Evolutionary conservation across 2,113 vertebrate species (phyloP).

Genomic region (Eptesicus fuscus): DNA sequence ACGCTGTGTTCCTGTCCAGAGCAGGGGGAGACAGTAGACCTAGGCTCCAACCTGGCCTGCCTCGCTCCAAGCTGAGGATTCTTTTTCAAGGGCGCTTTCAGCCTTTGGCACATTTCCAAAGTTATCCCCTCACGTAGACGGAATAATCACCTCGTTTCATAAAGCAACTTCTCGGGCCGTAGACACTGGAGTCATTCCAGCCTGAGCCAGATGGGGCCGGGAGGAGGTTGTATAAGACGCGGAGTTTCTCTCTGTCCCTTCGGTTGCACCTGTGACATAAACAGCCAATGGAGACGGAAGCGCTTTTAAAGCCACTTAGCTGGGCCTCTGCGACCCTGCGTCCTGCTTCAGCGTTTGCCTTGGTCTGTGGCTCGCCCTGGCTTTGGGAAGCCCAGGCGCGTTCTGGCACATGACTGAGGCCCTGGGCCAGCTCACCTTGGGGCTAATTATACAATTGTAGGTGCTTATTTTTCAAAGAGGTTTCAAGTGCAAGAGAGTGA

Average conservation of each 20-base stretch:
- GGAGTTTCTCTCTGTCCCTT: slow-evolving; percentile 13
- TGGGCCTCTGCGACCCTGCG: neutral
- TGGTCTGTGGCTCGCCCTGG: neutral
- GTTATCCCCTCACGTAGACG: slow-evolving; percentile 45
- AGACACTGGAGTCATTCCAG: slow-evolving; percentile 34
- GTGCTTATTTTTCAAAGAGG: slow-evolving; percentile 72
- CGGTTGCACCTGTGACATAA: slow-evolving; percentile 66
- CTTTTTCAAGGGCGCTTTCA: slow-evolving; percentile 59
- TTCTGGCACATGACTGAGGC: neutral
- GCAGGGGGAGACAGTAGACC: neutral
- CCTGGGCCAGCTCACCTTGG: slow-evolving; percentile 29
- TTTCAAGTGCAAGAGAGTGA: slow-evolving; percentile 66
- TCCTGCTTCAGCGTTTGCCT: neutral
- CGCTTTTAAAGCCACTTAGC: slow-evolving; percentile 3
- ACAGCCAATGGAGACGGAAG: slow-evolving; percentile 27
- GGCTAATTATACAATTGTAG: slow-evolving; percentile 33
- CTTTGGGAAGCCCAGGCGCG: neutral
- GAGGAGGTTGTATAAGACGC: slow-evolving; percentile 32
- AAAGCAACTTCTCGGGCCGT: neutral
- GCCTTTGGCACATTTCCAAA: slow-evolving; percentile 53
- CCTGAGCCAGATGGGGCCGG: slow-evolving; percentile 63
- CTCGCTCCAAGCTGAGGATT: slow-evolving; percentile 27
- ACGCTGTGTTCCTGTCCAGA: slow-evolving; percentile 30
- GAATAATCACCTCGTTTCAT: slow-evolving; percentile 61
- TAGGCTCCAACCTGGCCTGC: neutral